Evolutionary conservation across 1,140 invertebrate genomes (phyloP).

Genomic region (Pectinophora gossypiella): DNA sequence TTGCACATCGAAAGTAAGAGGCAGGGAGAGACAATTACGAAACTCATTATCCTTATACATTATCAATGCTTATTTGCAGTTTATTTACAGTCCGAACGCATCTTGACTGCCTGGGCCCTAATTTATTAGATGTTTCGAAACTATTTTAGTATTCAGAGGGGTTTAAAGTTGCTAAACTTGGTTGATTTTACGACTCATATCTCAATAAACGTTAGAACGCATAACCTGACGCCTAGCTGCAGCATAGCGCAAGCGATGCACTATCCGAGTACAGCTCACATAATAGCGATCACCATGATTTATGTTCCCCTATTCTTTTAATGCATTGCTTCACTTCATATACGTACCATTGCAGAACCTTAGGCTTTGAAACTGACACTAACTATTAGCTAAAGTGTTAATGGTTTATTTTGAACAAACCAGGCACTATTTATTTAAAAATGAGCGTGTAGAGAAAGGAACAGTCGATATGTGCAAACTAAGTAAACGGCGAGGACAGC

Average conservation of each 20-base stretch:
- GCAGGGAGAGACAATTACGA: too few relatives aligned
- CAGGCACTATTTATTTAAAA: too few relatives aligned
- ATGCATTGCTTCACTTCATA: background rate
- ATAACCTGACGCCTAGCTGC: background rate
- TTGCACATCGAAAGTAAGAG: too few relatives aligned
- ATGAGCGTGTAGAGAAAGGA: too few relatives aligned
- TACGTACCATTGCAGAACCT: background rate
- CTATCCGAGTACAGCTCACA: background rate
- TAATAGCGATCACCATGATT: background rate
- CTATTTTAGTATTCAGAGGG: background rate
- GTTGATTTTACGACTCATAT: background rate
- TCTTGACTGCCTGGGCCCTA: background rate
- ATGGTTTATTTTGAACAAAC: too few relatives aligned
- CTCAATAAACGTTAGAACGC: background rate
- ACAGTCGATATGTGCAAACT: too few relatives aligned
- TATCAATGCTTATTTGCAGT: too few relatives aligned
- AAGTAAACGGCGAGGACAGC: too few relatives aligned
- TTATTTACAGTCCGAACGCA: too few relatives aligned
- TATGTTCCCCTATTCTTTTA: background rate
- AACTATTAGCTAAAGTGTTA: too few relatives aligned
- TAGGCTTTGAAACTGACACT: too few relatives aligned
- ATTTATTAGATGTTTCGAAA: background rate
- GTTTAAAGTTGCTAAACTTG: background rate
- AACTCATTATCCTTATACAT: too few relatives aligned
- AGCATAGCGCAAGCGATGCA: background rate